Conservation (phyloP, 2,888 invertebrate genomes). For the Vandiemenella viatica region DNA sequence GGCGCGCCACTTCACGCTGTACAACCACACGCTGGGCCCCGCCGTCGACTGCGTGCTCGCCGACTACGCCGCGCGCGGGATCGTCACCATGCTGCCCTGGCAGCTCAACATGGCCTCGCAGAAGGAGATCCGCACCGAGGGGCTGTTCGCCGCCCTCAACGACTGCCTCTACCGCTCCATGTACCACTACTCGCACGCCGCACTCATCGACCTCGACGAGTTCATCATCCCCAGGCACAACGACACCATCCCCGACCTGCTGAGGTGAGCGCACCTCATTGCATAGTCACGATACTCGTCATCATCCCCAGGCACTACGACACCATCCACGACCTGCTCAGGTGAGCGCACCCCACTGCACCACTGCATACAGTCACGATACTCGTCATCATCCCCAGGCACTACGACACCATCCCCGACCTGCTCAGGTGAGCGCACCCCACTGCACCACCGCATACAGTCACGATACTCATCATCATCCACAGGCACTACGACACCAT, state of each 20-base stretch:
- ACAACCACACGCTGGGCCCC: conserved; percentile 73
- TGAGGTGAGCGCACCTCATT: conserved; percentile 49
- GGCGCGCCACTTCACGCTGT: conserved; percentile 75
- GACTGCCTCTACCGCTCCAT: conserved; percentile 86
- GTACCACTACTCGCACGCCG: conserved; percentile 65
- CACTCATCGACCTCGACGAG: conserved; percentile 80
- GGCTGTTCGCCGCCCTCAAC: conserved; percentile 80
- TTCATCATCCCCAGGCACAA: conserved; percentile 70
- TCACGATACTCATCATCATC: too few relatives aligned
- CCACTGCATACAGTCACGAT: too few relatives aligned
- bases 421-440: too few relatives aligned
- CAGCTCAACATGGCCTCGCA: conserved; percentile 74
- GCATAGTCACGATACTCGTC: too few relatives aligned
- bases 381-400: too few relatives aligned
- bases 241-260: conserved; percentile 55
- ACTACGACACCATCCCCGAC: too few relatives aligned
- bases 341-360: too few relatives aligned
- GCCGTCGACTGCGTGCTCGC: conserved; percentile 62
- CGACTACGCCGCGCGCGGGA: conserved; percentile 44
- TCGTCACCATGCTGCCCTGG: conserved; percentile 65
- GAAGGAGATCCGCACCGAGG: conserved; percentile 82
- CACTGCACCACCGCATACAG: too few relatives aligned
- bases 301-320: too few relatives aligned
- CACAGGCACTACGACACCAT: too few relatives aligned
- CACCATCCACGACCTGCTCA: too few relatives aligned